Evolutionary conservation across 2,888 invertebrate genomes (phyloP), one percentile per base, ranked within the genome.

Genomic region (Ophion obscuratus): DNA sequence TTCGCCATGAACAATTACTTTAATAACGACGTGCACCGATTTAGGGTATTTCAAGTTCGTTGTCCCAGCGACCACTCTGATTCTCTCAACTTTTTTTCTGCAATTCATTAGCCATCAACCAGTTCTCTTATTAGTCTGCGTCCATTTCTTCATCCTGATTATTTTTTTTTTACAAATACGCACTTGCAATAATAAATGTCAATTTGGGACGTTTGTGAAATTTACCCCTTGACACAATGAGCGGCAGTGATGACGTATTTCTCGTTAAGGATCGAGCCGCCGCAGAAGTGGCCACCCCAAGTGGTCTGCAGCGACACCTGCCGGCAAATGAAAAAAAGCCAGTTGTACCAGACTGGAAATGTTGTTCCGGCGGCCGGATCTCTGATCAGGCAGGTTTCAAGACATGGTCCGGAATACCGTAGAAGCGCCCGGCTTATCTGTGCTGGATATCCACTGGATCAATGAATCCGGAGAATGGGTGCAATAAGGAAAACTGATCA

Each of bases 61-160:
- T 6, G 90, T 89, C n/a, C 89, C 92, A 7, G 88, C 90, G 7
- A 92, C 68, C 0, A 92, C 88, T 57, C 70, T 27, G n/a, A 78
- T n/a, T 5, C 27, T 61, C 3, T n/a, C 47, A n/a, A 67, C 20
- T 2, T 10, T 11, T 20, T 71, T 24, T 24, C 78, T 76, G 27
- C 14, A 62, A 44, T n/a, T 53, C 3, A 57, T 61, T 2, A 24
- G 53, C 14, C 14, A 70, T 68, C 27, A 14, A 61, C 61, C 47
- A 5, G 17, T 44, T 76, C 10, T 44, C 24, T 64, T 2, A 74
- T 9, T 61, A 7, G 14, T 24, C 36, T 5, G 17, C 4, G n/a
- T n/a, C 31, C 31, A 31, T 31, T 17, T 4, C 4, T 31, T 31
- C 31, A 4, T 31, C 31, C 31, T 4, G 4, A 5, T 20, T 31